Base-by-base conservation (phyloP, 2,888 invertebrate genomes). In the Lysandra bellargus region DNA sequence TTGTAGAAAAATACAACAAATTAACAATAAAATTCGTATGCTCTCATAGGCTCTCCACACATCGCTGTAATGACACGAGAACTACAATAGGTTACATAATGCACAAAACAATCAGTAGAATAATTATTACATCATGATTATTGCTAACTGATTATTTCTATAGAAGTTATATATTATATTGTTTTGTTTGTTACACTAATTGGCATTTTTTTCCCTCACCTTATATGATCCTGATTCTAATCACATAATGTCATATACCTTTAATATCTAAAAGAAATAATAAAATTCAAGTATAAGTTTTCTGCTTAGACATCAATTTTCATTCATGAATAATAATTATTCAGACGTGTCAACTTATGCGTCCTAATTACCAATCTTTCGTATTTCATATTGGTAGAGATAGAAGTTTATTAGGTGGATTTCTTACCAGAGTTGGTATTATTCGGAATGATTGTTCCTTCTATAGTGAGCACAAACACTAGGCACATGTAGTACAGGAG, bases 401-500 rank as follows among this genome's bases (percentile, higher is more conserved):
- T 40, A 6, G 9, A 2, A 49, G 9, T 49, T 49, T 49, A 0
- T 17, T 4, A 69, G 33, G 14, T 2, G 17, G 14, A 64, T 30
- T 69, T 30, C 76, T 76, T 57, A 76, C 76, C 76, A 17, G 76
- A 37, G 2, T 57, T 53, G 14, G 57, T 57, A 17, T 57, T 57
- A 17, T 76, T 1, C 12, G 17, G 9, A 49, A 49, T 76, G 30
- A 53, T 14, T 1, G 76, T 14, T 1, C 53, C 76, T 33, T 33
- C 33, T 17, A 53, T 1, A 30, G 30, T 17, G 0, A 53, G 33
- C 30, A 76, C 53, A 57, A 57, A 76, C 53, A 76, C n/a, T 12
- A 75, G 57, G 30, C 53, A 76, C 53, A 76, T 33, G 30, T 57
- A 69, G 69, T 69, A 76, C 30, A 76, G 53, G 30, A 76, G 17